A percentile compares a stretch with the other conserved stretches of the same genome.
phyloP scores from a whole-genome alignment of 2,888 invertebrate species.

The Volucella inanis region DNA sequence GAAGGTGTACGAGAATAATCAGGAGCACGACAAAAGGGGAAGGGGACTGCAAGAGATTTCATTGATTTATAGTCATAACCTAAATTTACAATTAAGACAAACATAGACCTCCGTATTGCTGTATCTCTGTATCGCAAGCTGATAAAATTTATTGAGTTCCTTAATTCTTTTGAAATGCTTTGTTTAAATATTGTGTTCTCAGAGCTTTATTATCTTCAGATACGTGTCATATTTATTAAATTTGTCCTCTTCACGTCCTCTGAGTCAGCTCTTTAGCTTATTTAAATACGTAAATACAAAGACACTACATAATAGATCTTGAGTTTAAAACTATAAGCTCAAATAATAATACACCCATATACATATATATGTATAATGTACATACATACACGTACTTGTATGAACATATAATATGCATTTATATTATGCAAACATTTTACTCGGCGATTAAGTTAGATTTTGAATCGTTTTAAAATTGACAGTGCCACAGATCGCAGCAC shows the following conservation, averaged over 20 bases:
- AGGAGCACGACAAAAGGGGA: background rate
- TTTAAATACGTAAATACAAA: conserved; percentile 2
- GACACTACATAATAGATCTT: conserved; percentile 25
- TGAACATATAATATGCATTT: too few relatives aligned
- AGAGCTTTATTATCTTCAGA: conserved; percentile 46
- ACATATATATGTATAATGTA: background rate
- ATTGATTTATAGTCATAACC: conserved; percentile 74
- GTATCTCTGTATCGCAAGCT: conserved; percentile 51
- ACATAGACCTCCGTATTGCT: conserved; percentile 35
- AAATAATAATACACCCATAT: too few relatives aligned
- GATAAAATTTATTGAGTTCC: conserved; percentile 71
- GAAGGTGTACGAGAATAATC: conserved; percentile 2
- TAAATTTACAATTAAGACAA: conserved; percentile 71
- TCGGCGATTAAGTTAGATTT: conserved; percentile 25
- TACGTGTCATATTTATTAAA: conserved; percentile 62
- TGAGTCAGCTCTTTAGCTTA: conserved; percentile 26
- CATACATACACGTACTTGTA: too few relatives aligned
- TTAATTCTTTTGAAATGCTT: conserved; percentile 70
- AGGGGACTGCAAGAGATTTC: conserved; percentile 48
- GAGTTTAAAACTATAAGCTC: conserved; percentile 11
- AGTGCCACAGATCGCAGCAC: too few relatives aligned
- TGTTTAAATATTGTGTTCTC: conserved; percentile 59
- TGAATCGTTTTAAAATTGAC: too few relatives aligned
- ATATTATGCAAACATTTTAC: conserved; percentile 3
- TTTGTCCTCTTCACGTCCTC: conserved; percentile 40